Evolutionary conservation across 1,140 invertebrate genomes (phyloP), one percentile per base, ranked within the genome.

Genomic region (Drosophila aff.): DNA sequence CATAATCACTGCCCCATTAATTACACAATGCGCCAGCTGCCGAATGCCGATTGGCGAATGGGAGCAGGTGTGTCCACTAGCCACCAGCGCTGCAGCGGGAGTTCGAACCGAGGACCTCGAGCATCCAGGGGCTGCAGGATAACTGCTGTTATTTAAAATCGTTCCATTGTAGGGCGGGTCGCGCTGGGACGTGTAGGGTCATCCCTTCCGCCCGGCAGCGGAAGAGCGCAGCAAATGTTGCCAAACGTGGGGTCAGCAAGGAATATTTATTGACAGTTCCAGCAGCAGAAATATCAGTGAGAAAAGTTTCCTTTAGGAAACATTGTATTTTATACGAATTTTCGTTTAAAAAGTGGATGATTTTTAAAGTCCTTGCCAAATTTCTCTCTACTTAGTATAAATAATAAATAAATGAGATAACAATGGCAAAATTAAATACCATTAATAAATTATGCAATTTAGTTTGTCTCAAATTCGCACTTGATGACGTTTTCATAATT

Each of bases 1-100:
- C 41, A 72, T 87, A 89, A 87, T 87, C 80, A 59, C 80, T 57
- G 73, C 41, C 67, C 65, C 71, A 87, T 87, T 87, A 89, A 87
- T 87, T 84, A 84, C 74, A 65, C 43, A 75, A 86, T 86, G 81
- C 62, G 58, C 40, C 62, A 75, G 40, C 59, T 68, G 76, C 28
- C 77, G 62, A 38, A 43, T 43, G 23, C 26, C 16, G 60, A 57
- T 36, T 9, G 47, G 13, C 18, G 11, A 52, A 36, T 15, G 11
- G 36, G 36, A 3, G 49, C 65, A 76, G 55, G 46, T 58, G 55
- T 41, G 18, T 38, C 38, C 21, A 74, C 81, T 57, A 46, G 59
- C 6, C 66, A 33, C n/a, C 46, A 38, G 58, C 23, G 60, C 66
- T 28, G 16, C 46, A 43, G 58, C 23, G 60, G 41, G 46, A 43